Evolutionary conservation across 2,888 invertebrate genomes (phyloP), one percentile per base, ranked within the genome.

Genomic region (Lasioglossum oenotherae): DNA sequence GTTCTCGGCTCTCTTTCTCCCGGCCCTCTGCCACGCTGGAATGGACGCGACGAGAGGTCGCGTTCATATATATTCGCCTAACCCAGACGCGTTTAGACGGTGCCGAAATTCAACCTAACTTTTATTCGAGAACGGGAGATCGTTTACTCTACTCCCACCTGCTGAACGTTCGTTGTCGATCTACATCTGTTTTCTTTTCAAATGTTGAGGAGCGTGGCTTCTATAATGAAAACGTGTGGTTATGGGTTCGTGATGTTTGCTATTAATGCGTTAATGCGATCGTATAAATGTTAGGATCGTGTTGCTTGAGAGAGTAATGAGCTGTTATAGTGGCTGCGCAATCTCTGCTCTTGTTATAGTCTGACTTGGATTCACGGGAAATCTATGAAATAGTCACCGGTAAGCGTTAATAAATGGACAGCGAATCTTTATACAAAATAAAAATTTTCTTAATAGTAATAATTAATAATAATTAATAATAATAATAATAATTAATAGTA

Each of bases 11-110:
- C 64, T 57, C 67, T 16, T 53, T 64, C 31, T 75, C 81, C 76
- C 77, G 78, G 74, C 60, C 75, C 64, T 60, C 77, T 49, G 78
- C 60, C 71, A 74, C 73, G 76, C 72, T 60, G n/a, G 41, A 71
- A 35, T 41, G 69, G 49, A 49, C 49, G 27, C 31, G 57, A 64
- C 69, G 44, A 60, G n/a, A 35, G 41, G 53, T 67, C 57, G 16
- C 31, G 46, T 31, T 53, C n/a, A 8, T 69, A 31, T 71, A 74
- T 53, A n/a, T 44, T 49, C 41, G 5, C 53, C 53, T 53, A 23
- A 53, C 23, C 10, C 14, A 14, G 60, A 41, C 1, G 14, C 6
- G 71, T 60, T 67, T 38, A 64, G 19, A 71, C 46, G 41, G 16
- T 12, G 60, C 31, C 74, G 6, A 38, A 44, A 72, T 53, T 16